Evolutionary conservation across 30 jellyfish, hydroid and myxozoan species (phyloP), one percentile per base, ranked within the genome.

Genomic region (Catostylus mosaicus): DNA sequence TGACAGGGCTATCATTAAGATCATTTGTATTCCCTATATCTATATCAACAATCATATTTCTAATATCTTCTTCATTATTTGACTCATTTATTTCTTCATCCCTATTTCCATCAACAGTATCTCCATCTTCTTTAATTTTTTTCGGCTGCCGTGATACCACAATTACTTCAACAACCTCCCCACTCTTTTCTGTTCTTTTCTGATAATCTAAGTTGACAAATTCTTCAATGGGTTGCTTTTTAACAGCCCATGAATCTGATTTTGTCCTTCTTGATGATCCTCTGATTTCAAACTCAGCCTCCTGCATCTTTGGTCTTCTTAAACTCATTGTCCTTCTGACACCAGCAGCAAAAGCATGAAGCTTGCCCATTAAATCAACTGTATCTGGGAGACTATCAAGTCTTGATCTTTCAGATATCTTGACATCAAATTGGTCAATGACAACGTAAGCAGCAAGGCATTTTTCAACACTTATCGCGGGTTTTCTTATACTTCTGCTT

Each of bases 361-460:
- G 57, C 43, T 43, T 67, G 51, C 76, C 57, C 19, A 67, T 29
- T 22, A 65, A 22, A 12, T 22, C 31, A 12, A 30, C 45, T 7
- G 71, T 34, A 30, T 23, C 57, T 34, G 36, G 65, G 24, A 48
- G 65, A 3, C 35, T 48, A 18, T 14, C 80, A 26, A 23, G 23
- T 27, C 33, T 66, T 19, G 51, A 45, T 11, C 65, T 48, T 30
- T 81, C 69, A 29, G 91, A 81, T 2, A 81, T 48, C 31, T 67
- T 81, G 50, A 81, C 91, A 81, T 81, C 91, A 52, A 81, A 81
- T 40, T 81, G 91, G 34, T 81, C 91, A 48, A 81, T 67, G 7
- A 81, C 51, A 36, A 66, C 91, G 51, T 81, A 81, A 0, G 78
- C 68, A 8, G 31, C 91, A 45, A 66, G 72, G 37, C 57, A 37